phyloP scores from a whole-genome alignment of 2,888 invertebrate genomes.

The Serripes groenlandicus region DNA sequence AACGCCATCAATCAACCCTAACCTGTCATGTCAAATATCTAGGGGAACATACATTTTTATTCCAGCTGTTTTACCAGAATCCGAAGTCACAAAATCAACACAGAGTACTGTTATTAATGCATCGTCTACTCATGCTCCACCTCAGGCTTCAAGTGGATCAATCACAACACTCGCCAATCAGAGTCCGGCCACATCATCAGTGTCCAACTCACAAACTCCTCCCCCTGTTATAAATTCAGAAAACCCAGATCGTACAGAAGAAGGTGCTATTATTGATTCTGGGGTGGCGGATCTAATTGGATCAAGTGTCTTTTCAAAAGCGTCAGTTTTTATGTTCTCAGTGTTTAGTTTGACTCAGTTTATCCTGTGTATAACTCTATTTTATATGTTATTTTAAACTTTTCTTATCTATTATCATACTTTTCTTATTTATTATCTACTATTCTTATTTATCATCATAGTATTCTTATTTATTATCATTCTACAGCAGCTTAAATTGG shows the following conservation, averaged over 20 bases:
- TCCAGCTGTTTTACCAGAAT: conserved; percentile 1
- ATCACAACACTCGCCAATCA: background rate
- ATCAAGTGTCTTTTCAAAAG: background rate
- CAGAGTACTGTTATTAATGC: background rate
- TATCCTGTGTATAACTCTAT: conserved; percentile 4
- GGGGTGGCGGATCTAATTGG: no score
- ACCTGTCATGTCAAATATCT: no score
- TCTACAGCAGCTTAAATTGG: no score
- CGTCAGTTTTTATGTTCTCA: conserved; percentile 7
- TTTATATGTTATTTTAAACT: conserved; percentile 1
- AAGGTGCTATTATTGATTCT: no score
- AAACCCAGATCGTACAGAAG: background rate
- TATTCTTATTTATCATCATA: no score
- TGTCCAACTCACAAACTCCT: background rate
- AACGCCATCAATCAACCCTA: no score
- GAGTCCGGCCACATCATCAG: background rate
- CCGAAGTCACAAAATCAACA: no score
- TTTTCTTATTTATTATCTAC: no score
- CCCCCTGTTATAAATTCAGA: background rate
- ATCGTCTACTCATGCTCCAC: background rate
- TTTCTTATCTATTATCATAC: no score
- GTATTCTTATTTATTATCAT: no score
- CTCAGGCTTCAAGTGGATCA: background rate
- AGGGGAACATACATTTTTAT: no score
- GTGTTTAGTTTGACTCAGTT: conserved; percentile 13